phyloP scores from a whole-genome alignment of 2,888 invertebrate species.

The Molorchus minor region DNA sequence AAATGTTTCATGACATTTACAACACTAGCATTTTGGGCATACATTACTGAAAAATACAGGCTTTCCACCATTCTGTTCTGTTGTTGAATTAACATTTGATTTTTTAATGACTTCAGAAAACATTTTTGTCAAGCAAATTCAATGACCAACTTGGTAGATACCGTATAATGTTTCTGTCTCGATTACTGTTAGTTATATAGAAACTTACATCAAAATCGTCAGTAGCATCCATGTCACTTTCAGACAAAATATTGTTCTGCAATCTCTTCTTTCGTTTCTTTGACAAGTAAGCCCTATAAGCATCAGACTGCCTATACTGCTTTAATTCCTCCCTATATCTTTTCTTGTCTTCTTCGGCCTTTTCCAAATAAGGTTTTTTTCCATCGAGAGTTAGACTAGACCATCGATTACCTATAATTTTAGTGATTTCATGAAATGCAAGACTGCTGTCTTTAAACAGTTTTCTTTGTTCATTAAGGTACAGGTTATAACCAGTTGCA shows the following conservation, averaged over 20 bases:
- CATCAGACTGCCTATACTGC: constrained; percentile 66
- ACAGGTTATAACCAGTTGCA: constrained; percentile 68
- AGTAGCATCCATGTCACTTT: constrained; percentile 66
- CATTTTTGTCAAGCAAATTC: too few species aligned
- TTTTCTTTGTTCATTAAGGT: constrained; percentile 66
- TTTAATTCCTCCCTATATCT: constrained; percentile 66
- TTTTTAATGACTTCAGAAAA: too few species aligned
- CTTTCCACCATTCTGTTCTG: too few species aligned
- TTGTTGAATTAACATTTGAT: too few species aligned
- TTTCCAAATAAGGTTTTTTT: constrained; percentile 66
- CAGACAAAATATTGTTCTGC: constrained; percentile 61
- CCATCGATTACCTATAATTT: constrained; percentile 66
- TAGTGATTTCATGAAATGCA: constrained; percentile 68
- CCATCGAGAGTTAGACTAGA: constrained; percentile 65
- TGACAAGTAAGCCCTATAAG: constrained; percentile 65
- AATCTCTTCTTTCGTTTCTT: constrained; percentile 63
- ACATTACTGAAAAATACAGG: too few species aligned
- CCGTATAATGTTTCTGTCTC: too few species aligned
- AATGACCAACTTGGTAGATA: too few species aligned
- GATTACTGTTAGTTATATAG: too few species aligned
- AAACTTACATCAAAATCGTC: constrained; percentile 65
- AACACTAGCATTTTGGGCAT: too few species aligned
- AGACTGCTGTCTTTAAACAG: constrained; percentile 64
- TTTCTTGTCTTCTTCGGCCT: constrained; percentile 68
- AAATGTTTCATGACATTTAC: too few species aligned